These are phyloP conservation scores for Luehdorfia chinensis DNA, from an alignment of 1,140 invertebrate genomes.

Conservation along the genomic window DNA sequence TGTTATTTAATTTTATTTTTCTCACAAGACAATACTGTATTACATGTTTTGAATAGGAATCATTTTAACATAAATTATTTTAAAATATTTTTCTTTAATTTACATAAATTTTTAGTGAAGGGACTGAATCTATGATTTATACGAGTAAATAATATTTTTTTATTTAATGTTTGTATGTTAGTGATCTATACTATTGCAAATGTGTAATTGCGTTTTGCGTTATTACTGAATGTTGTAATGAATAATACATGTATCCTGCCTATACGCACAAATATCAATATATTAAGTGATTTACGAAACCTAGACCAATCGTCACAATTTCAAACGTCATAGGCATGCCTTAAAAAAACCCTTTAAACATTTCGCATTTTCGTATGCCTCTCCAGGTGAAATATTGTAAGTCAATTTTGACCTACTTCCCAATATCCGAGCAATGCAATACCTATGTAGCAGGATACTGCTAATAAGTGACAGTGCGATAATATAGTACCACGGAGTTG, in stretches of 20 bases:
- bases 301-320: neutral
- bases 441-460: too few relatives aligned
- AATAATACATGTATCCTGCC: conserved; percentile 6
- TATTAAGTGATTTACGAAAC: conserved; percentile 13
- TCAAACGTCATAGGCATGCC: neutral
- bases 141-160: conserved; percentile 32
- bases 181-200: conserved; percentile 16
- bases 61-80: conserved; percentile 31
- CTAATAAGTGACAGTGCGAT: too few relatives aligned
- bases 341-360: neutral
- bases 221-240: conserved; percentile 5
- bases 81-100: conserved; percentile 36
- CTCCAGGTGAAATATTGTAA: neutral
- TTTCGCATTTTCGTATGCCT: neutral
- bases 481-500: too few relatives aligned
- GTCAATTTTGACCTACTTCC: neutral
- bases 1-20: conserved; percentile 2
- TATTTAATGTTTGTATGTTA: conserved; percentile 16
- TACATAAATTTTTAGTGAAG: conserved; percentile 32
- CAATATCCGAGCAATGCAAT: neutral
- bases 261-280: conserved; percentile 25
- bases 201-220: conserved; percentile 14
- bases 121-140: conserved; percentile 52
- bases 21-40: neutral
- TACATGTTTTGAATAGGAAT: neutral